A percentile compares a stretch with the other conserved stretches of the same genome.
Evolutionary conservation across 2,888 invertebrate species (phyloP).

Genomic region (Proisotoma minuta): DNA sequence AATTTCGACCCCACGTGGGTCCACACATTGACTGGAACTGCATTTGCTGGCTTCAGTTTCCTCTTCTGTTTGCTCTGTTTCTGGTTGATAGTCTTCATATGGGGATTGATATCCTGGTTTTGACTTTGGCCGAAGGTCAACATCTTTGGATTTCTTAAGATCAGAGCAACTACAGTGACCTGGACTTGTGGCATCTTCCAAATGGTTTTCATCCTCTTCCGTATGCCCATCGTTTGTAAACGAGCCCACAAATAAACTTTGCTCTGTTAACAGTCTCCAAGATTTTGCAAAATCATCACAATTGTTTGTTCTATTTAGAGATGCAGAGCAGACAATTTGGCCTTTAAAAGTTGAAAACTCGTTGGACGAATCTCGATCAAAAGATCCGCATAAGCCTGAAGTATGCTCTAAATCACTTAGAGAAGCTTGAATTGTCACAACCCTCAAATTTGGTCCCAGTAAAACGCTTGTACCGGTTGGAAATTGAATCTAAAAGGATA

Average conservation of each 20-base stretch:
- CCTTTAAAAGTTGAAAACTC: slow-evolving; percentile 46
- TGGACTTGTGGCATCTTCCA: slow-evolving; percentile 32
- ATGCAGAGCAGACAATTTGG: slow-evolving; percentile 40
- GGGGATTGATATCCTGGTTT: slow-evolving; percentile 34
- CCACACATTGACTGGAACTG: slow-evolving; percentile 39
- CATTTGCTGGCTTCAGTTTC: slow-evolving; percentile 38
- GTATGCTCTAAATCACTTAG: slow-evolving; percentile 46
- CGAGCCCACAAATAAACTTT: slow-evolving; percentile 44
- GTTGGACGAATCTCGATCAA: slow-evolving; percentile 46
- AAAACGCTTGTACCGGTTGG: slow-evolving; percentile 46
- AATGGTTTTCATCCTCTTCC: slow-evolving; percentile 29
- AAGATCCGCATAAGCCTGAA: slow-evolving; percentile 47
- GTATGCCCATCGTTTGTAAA: slow-evolving; percentile 39
- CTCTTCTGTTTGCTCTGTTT: slow-evolving; percentile 37
- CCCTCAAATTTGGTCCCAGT: slow-evolving; percentile 47
- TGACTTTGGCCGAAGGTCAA: slow-evolving; percentile 36
- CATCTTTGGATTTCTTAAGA: slow-evolving; percentile 35
- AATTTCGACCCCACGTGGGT: slow-evolving; percentile 44
- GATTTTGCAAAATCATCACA: slow-evolving; percentile 45
- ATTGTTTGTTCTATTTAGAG: slow-evolving; percentile 23
- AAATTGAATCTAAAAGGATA: slow-evolving; percentile 41
- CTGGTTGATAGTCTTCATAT: slow-evolving; percentile 43
- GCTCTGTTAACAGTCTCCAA: slow-evolving; percentile 43
- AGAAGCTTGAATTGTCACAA: slow-evolving; percentile 47
- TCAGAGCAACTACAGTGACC: slow-evolving; percentile 47